Evolutionary conservation across 53 echinoderm and acorn worm species (phyloP).

Genomic region (Antedon mediterranea): DNA sequence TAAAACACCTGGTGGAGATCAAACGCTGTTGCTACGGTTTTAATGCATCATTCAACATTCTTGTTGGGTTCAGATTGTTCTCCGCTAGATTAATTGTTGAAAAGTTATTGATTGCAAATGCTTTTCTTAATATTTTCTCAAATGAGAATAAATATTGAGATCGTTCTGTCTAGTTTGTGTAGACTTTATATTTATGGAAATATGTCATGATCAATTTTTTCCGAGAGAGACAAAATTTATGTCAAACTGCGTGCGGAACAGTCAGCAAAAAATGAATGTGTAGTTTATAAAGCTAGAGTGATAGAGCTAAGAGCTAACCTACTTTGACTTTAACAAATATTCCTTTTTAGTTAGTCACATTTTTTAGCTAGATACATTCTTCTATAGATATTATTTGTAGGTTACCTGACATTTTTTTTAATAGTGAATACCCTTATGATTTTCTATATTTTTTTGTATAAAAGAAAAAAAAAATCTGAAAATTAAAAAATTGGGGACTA

Average conservation of each 20-base stretch:
- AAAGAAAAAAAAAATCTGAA: too few species aligned
- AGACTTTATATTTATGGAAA: neutral
- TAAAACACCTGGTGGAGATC: neutral
- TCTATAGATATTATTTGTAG: neutral
- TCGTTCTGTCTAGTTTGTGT: neutral
- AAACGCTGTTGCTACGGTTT: neutral
- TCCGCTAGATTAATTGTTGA: neutral
- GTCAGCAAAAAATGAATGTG: neutral
- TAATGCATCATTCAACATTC: neutral
- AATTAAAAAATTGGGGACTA: too few species aligned
- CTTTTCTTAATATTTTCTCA: constrained; percentile 1
- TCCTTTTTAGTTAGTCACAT: neutral
- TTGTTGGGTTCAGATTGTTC: neutral
- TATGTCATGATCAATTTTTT: constrained; percentile 1
- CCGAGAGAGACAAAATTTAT: neutral
- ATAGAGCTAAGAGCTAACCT: neutral
- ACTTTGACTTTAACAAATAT: neutral
- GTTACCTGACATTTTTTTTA: neutral
- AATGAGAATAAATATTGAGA: neutral
- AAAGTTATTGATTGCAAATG: neutral
- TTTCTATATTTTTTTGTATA: too few species aligned
- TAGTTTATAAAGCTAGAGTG: neutral
- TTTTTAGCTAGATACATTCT: neutral
- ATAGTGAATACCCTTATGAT: too few species aligned
- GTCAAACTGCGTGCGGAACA: neutral